These are phyloP conservation scores for Mycogona germanica DNA, from an alignment of 2,888 invertebrate species.

Conservation along the genomic window DNA sequence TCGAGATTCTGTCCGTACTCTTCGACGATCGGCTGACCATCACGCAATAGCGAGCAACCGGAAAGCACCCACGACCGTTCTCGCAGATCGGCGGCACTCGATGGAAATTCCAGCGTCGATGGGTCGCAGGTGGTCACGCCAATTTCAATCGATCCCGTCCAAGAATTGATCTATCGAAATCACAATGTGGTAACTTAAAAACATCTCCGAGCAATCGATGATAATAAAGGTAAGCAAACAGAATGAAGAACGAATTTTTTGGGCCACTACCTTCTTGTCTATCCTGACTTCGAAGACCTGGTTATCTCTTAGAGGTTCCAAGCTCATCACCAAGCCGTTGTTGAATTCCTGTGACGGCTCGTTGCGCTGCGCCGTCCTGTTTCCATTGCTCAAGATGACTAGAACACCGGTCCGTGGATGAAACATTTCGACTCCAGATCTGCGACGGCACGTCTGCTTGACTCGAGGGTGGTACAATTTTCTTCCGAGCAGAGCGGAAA, in stretches of 20 bases:
- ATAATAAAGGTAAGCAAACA: too few relatives aligned
- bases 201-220: too few relatives aligned
- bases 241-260: too few relatives aligned
- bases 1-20: slow-evolving; percentile 77
- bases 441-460: too few relatives aligned
- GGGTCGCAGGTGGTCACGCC: slow-evolving; percentile 60
- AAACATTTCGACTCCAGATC: slow-evolving; percentile 17
- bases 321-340: slow-evolving; percentile 73
- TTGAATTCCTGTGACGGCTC: slow-evolving; percentile 60
- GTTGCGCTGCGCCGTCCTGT: slow-evolving; percentile 65
- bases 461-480: too few relatives aligned
- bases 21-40: slow-evolving; percentile 68
- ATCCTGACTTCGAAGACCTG: slow-evolving; percentile 74
- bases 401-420: slow-evolving; percentile 48
- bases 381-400: slow-evolving; percentile 68
- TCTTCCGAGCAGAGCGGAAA: too few relatives aligned
- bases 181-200: too few relatives aligned
- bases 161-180: slow-evolving; percentile 54
- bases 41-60: slow-evolving; percentile 68
- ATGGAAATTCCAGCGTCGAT: slow-evolving; percentile 51
- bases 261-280: slow-evolving; percentile 74
- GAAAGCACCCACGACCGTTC: slow-evolving; percentile 86
- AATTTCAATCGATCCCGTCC: slow-evolving; percentile 64
- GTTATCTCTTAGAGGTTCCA: slow-evolving; percentile 65
- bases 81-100: slow-evolving; percentile 54